Base-by-base conservation (phyloP, 2,888 invertebrate species). In the Idaea aversata region DNA sequence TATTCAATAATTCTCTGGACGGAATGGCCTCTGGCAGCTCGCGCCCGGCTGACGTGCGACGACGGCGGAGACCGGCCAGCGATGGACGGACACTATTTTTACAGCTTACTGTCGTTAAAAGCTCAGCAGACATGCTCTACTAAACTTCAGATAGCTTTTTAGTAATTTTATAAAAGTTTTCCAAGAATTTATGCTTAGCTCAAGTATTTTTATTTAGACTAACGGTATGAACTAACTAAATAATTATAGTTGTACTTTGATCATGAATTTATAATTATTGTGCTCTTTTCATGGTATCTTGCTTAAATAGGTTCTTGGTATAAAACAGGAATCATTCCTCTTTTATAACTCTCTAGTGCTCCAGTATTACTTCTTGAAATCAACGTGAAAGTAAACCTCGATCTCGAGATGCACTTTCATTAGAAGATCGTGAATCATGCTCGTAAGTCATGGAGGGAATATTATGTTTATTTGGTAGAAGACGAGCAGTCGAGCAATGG, bases 401-500 rank as follows among this genome's bases (percentile, higher is more conserved):
- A 47, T 10, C 13, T 36, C 10, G 10, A 36, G 6, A 10, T 47
- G 47, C 47, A 47, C 7, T 47, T 47, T 47, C 7, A 47, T 47
- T 47, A 13, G 7, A 10, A 13, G 47, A 47, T 47, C 47, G 47
- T 47, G 47, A 47, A 47, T 47, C 47, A 47, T 47, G 3, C 36
- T 13, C 7, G 47, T 47, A 47, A 13, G 47, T 25, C 25, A 47
- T 13, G 47, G 65, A 64, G 63, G 61, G 67, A 70, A 70, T 71
- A 68, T 10, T 67, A 73, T 73, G 70, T 70, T 67, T 70, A 70
- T 69, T 70, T 65, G 68, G 65, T 64, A 61, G 63, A 66, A 69
- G 71, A 72, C 66, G 72, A 75, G 73, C 75, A 77, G 74, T 78
- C 66, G 72, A 75, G 73, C 75, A 77, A 74, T 78, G 78, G 76